Conservation (phyloP, 2,888 invertebrate genomes). For the Choreutis nemorana region DNA sequence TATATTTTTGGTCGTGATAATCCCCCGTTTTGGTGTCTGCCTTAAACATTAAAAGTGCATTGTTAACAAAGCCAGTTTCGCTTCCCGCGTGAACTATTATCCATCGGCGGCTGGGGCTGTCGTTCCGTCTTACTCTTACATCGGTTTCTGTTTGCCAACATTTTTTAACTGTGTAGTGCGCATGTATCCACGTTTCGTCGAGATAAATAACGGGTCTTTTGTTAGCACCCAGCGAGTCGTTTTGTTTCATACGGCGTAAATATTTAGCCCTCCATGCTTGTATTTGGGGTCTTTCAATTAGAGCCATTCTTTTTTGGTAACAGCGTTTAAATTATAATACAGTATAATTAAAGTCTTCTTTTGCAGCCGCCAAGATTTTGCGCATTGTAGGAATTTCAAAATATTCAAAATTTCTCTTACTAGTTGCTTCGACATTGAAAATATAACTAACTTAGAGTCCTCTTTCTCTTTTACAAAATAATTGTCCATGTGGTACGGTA, state of each 20-base stretch:
- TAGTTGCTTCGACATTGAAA: constrained; percentile 11
- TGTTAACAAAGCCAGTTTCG: constrained; percentile 11
- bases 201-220: constrained; percentile 8
- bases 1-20: constrained; percentile 8
- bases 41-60: too few species aligned
- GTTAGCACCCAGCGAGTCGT: constrained; percentile 8
- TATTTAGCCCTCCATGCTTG: constrained; percentile 13
- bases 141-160: constrained; percentile 10
- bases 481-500: too few species aligned
- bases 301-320: constrained; percentile 9
- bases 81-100: constrained; percentile 9
- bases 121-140: constrained; percentile 9
- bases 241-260: constrained; percentile 10
- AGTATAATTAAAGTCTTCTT: constrained; percentile 1
- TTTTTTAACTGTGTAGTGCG: constrained; percentile 10
- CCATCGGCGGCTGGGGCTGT: constrained; percentile 10
- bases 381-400: constrained; percentile 13
- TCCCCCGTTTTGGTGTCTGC: constrained; percentile 8
- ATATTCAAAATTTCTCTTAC: constrained; percentile 10
- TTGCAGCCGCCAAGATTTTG: constrained; percentile 15
- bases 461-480: constrained; percentile 13
- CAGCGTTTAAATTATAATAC: constrained; percentile 10
- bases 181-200: constrained; percentile 12
- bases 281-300: constrained; percentile 14
- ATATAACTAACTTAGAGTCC: constrained; percentile 11